Percentiles rank a stretch among this genome's conserved stretches.
These are phyloP conservation scores for Dilophus febrilis DNA, from an alignment of 2,888 invertebrate genomes.

Conservation along the genomic window DNA sequence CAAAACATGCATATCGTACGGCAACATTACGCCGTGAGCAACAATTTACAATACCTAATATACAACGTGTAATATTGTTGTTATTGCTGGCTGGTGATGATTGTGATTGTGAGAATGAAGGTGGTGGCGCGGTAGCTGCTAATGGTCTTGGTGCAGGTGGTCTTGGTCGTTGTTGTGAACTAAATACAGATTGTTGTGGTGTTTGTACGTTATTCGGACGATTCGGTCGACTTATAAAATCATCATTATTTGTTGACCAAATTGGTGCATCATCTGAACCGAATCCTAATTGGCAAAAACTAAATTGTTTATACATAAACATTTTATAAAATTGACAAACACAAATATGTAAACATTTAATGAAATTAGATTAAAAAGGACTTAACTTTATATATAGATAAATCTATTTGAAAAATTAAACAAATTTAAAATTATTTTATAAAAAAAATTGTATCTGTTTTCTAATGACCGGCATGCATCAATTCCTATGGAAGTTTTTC, in stretches of 20 bases:
- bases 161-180: not conserved
- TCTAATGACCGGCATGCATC: too few species aligned
- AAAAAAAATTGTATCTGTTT: too few species aligned
- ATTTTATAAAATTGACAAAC: too few species aligned
- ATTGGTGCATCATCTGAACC: conserved; percentile 9
- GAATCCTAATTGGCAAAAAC: conserved; percentile 5
- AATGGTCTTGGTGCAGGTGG: not conserved
- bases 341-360: too few species aligned
- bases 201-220: conserved; percentile 5
- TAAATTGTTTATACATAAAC: too few species aligned
- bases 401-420: too few species aligned
- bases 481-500: too few species aligned
- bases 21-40: conserved; percentile 37
- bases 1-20: conserved; percentile 46
- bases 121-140: too few species aligned
- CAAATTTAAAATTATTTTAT: too few species aligned
- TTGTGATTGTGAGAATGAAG: conserved; percentile 26
- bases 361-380: too few species aligned
- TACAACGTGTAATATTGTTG: conserved; percentile 40
- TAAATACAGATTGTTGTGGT: conserved; percentile 1
- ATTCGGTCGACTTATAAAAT: not conserved
- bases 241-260: not conserved
- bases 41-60: conserved; percentile 60
- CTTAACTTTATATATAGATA: too few species aligned
- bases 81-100: conserved; percentile 27